Conservation (phyloP, 2,888 invertebrate genomes). For the Amaurobius ferox region DNA sequence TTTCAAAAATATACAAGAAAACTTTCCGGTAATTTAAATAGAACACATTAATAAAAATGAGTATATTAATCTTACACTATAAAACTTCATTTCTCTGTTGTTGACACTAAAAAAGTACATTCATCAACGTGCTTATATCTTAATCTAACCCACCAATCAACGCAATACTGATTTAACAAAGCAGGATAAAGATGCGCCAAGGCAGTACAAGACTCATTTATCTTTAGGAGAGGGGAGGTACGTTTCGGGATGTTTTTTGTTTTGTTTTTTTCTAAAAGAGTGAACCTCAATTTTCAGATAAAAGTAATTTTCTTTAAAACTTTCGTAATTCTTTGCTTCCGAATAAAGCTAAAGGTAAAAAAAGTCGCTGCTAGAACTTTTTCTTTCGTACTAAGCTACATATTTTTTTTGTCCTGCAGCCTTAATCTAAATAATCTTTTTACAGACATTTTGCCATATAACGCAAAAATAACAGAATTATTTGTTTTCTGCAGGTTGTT, state of each 20-base stretch:
- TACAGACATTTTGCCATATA: not conserved
- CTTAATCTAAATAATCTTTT: constrained; percentile 5
- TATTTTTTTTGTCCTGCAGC: not conserved
- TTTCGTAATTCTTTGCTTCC: not conserved
- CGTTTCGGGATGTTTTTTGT: not conserved
- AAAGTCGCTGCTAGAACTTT: not conserved
- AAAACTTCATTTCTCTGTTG: not conserved
- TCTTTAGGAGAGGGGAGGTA: not conserved
- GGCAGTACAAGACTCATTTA: not conserved
- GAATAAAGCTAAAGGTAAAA: not conserved
- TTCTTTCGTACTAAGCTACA: not conserved
- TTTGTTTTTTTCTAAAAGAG: not conserved
- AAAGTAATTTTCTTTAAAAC: constrained; percentile 8
- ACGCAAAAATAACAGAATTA: not conserved
- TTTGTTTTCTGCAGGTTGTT: not conserved
- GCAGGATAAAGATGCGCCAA: not conserved
- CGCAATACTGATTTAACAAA: not conserved
- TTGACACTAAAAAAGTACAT: not conserved
- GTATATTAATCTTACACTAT: not conserved
- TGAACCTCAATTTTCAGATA: not conserved
- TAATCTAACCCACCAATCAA: not conserved
- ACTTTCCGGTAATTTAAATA: too few species aligned
- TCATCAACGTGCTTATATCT: not conserved
- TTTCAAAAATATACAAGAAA: too few species aligned
- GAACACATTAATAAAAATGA: not conserved